Percentiles rank a stretch among this genome's conserved stretches.
These are phyloP conservation scores for Melanotaenia maccullochi DNA, from an alignment of 2,797 vertebrate genomes.

Conservation along the genomic window DNA sequence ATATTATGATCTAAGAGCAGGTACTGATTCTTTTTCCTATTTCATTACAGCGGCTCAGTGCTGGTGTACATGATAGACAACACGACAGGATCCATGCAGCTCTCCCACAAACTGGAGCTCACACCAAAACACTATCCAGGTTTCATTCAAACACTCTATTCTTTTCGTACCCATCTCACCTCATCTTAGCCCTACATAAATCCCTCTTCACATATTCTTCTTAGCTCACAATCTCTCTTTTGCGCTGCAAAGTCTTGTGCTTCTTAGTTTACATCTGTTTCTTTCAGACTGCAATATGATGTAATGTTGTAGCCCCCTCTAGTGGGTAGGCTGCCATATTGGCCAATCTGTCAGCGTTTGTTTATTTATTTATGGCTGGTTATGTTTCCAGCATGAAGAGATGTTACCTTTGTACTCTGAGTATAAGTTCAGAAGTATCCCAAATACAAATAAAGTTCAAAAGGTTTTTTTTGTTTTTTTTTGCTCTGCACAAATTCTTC, in stretches of 20 bases:
- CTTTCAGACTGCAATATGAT: not conserved
- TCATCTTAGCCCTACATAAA: not conserved
- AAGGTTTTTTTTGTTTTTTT: not conserved
- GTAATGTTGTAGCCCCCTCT: conserved; percentile 62
- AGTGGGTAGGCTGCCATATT: conserved; percentile 38
- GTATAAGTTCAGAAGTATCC: too few relatives aligned
- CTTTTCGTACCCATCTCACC: not conserved
- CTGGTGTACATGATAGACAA: conserved; percentile 96
- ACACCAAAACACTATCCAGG: conserved; percentile 96
- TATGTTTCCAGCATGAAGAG: not conserved
- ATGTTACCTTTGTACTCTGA: not conserved
- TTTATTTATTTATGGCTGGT: not conserved
- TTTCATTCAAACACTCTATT: conserved; percentile 18
- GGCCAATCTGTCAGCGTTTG: not conserved
- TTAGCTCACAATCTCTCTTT: conserved; percentile 39
- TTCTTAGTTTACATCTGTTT: conserved; percentile 36
- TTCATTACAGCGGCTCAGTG: conserved; percentile 89
- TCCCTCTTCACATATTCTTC: conserved; percentile 1
- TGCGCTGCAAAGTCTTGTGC: conserved; percentile 9
- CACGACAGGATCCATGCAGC: conserved; percentile 94
- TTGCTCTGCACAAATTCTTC: not conserved
- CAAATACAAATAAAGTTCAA: not conserved
- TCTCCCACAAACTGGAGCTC: conserved; percentile 96
- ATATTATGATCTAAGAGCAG: not conserved
- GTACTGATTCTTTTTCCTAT: not conserved